Conservation (phyloP, 2,797 vertebrate species). For the Pyrocephalus nanus region DNA sequence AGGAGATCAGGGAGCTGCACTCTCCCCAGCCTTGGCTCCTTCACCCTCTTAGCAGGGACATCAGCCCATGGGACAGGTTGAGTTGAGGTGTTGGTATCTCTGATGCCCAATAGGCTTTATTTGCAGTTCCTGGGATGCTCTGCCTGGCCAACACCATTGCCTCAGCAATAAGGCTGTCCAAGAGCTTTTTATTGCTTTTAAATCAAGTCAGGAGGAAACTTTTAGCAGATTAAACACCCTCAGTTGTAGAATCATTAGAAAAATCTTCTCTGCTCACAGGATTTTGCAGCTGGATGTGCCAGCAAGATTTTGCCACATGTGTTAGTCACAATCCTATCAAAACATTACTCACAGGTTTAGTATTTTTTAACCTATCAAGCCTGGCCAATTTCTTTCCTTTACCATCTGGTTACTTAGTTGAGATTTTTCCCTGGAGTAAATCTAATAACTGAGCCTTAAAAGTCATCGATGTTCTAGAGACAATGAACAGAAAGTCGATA, state of each 20-base stretch:
- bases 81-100: background rate
- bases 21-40: background rate
- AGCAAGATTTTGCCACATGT: background rate
- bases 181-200: slow-evolving; percentile 18
- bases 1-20: background rate
- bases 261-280: background rate
- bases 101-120: background rate
- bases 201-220: slow-evolving; percentile 26
- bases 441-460: background rate
- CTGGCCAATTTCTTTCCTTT: background rate
- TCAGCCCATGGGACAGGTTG: background rate
- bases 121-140: slow-evolving; percentile 37
- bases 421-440: background rate
- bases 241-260: background rate
- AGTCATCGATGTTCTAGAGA: background rate
- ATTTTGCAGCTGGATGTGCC: background rate
- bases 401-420: background rate
- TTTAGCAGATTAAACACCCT: background rate
- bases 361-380: background rate
- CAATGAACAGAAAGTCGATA: background rate
- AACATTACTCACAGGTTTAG: background rate
- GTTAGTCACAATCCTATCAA: background rate
- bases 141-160: background rate
- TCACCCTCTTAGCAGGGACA: background rate
- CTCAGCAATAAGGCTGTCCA: slow-evolving; percentile 21